Evolutionary conservation across 2,888 invertebrate species (phyloP), one percentile per base, ranked within the genome.

Genomic region (Drosophila picticornis): DNA sequence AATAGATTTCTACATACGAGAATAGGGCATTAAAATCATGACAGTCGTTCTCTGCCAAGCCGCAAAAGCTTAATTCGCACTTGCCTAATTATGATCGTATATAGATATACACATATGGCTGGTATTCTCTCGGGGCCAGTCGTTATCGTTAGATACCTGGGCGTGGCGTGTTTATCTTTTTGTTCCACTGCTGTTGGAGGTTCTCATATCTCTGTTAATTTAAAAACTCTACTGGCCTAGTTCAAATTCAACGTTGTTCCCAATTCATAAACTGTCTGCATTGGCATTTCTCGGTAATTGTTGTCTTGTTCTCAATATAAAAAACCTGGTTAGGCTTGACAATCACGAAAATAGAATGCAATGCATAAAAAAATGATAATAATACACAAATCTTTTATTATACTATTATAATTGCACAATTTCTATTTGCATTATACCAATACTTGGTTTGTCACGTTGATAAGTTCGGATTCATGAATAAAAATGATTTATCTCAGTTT

Each of bases 171-270:
- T 76, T 75, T 75, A 55, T 70, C 50, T 53, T 29, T 64, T 48
- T 46, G 52, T 22, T 52, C n/a, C 66, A 65, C 65, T 52, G 58
- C 53, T 65, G 59, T 51, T 43, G 62, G 27, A 58, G 70, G 58
- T 82, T 90, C 78, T 84, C 81, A 72, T 83, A 77, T 75, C 69
- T 59, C 65, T 83, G 88, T 88, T 88, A 88, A 88, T 90, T 90
- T 83, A 70, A 57, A 80, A 72, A 72, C 83, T 80, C 78, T 72
- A 90, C 88, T 88, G 90, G 76, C 88, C 88, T 73, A 82, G 73
- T 88, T 87, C 58, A 60, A 25, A 75, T 75, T 60, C 52, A 57
- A 51, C 13, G 34, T 19, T 52, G 40, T 53, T 57, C 61, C 66
- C 55, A 52, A 65, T 51, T 51, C 58, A 22, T 31, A 34, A 22